Percentiles rank a stretch among this genome's conserved stretches.
These are phyloP conservation scores for Platorchestia sp. DNA, from an alignment of 1,140 invertebrate genomes.

Conservation along the genomic window DNA sequence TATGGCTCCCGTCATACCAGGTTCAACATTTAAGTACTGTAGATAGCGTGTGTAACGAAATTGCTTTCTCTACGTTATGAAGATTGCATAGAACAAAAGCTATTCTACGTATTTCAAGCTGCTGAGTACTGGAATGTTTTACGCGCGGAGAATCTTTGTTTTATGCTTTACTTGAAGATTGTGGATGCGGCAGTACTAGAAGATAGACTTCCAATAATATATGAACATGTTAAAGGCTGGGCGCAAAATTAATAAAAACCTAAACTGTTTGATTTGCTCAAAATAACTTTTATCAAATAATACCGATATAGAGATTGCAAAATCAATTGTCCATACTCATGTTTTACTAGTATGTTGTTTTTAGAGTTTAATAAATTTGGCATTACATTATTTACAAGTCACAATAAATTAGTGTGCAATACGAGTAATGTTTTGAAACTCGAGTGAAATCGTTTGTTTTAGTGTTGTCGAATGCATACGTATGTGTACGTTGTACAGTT, in stretches of 20 bases:
- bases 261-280: not conserved
- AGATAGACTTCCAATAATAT: too few species aligned
- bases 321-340: not conserved
- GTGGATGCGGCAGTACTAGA: too few species aligned
- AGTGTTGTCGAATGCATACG: not conserved
- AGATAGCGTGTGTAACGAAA: not conserved
- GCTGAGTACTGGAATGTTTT: not conserved
- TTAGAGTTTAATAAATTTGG: not conserved
- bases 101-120: not conserved
- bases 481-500: too few species aligned
- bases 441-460: not conserved
- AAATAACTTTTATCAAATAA: not conserved
- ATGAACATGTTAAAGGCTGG: too few species aligned
- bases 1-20: not conserved
- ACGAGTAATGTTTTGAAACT: not conserved
- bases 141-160: not conserved
- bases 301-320: not conserved
- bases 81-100: not conserved
- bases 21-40: not conserved
- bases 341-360: not conserved
- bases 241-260: not conserved
- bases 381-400: not conserved
- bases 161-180: not conserved
- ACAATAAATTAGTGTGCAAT: too few species aligned
- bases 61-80: not conserved